A percentile compares a stretch with the other conserved stretches of the same genome.
phyloP scores from a whole-genome alignment of 2,113 vertebrate species.

The Lasiurus cinereus region DNA sequence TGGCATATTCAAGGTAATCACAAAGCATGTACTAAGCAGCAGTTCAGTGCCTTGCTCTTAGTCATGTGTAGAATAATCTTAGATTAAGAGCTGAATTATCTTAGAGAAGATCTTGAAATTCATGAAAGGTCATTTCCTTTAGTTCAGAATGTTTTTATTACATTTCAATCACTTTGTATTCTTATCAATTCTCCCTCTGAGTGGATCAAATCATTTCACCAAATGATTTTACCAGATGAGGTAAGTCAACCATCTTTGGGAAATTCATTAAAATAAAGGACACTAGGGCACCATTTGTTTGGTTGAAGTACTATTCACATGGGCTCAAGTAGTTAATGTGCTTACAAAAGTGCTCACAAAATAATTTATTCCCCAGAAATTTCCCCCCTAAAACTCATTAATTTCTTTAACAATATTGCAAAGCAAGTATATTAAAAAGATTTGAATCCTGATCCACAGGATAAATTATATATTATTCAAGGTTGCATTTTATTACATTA shows the following conservation, averaged over 20 bases:
- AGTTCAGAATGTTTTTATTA: conserved; percentile 66
- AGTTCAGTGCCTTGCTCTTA: background rate
- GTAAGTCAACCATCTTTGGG: conserved; percentile 51
- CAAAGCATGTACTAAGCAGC: background rate
- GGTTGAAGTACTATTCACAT: conserved; percentile 64
- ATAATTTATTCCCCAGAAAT: conserved; percentile 64
- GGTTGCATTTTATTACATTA: conserved; percentile 63
- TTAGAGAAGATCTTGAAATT: conserved; percentile 63
- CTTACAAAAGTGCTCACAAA: conserved; percentile 66
- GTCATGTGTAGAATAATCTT: background rate
- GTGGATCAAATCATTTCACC: conserved; percentile 66
- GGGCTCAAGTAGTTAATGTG: conserved; percentile 63
- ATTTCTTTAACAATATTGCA: conserved; percentile 62
- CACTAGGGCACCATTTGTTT: conserved; percentile 61
- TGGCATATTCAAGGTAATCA: conserved; percentile 20
- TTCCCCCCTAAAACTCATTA: conserved; percentile 54
- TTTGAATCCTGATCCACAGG: conserved; percentile 39
- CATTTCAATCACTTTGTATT: conserved; percentile 60
- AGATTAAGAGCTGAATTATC: conserved; percentile 37
- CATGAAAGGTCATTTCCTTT: conserved; percentile 43
- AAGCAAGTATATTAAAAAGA: conserved; percentile 60
- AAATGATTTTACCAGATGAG: conserved; percentile 69
- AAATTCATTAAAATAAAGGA: conserved; percentile 71
- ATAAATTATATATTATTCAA: conserved; percentile 61
- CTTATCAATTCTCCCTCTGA: conserved; percentile 63